Conservation (phyloP, 1,140 invertebrate species). For the Leptinotarsa lineolata region DNA sequence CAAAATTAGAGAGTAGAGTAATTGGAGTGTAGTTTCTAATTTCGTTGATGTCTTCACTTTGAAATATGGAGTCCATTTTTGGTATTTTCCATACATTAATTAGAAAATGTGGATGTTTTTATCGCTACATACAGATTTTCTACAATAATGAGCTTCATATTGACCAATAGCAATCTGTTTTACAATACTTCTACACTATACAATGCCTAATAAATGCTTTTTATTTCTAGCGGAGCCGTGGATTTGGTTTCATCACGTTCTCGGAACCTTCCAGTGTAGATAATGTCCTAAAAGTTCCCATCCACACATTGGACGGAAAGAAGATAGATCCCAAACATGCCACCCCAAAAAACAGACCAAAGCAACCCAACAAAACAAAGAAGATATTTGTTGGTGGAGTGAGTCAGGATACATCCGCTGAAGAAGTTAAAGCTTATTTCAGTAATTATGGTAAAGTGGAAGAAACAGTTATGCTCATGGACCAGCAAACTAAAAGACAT, state of each 20-base stretch:
- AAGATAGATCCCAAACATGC: conserved; percentile 94
- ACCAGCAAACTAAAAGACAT: conserved; percentile 90
- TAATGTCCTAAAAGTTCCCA: conserved; percentile 85
- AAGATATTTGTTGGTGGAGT: conserved; percentile 92
- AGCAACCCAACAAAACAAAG: conserved; percentile 83
- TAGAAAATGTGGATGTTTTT: neutral
- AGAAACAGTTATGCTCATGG: conserved; percentile 93
- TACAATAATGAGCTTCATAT: too few species aligned
- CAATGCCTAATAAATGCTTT: conserved; percentile 1
- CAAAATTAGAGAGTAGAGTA: too few species aligned
- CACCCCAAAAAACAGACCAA: conserved; percentile 87
- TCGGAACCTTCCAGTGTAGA: conserved; percentile 86
- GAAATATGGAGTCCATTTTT: too few species aligned
- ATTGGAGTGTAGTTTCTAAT: too few species aligned
- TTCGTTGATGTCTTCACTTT: too few species aligned
- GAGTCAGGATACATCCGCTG: conserved; percentile 87
- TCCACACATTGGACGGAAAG: conserved; percentile 92
- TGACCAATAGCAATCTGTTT: too few species aligned
- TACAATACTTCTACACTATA: too few species aligned
- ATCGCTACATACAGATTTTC: neutral
- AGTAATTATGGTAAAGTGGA: conserved; percentile 90
- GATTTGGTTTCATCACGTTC: conserved; percentile 93
- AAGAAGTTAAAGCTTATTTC: conserved; percentile 90
- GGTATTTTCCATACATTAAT: neutral
- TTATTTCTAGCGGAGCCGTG: conserved; percentile 81